Evolutionary conservation across 2,888 invertebrate genomes (phyloP), one percentile per base, ranked within the genome.

Genomic region (Cryptops parisi): DNA sequence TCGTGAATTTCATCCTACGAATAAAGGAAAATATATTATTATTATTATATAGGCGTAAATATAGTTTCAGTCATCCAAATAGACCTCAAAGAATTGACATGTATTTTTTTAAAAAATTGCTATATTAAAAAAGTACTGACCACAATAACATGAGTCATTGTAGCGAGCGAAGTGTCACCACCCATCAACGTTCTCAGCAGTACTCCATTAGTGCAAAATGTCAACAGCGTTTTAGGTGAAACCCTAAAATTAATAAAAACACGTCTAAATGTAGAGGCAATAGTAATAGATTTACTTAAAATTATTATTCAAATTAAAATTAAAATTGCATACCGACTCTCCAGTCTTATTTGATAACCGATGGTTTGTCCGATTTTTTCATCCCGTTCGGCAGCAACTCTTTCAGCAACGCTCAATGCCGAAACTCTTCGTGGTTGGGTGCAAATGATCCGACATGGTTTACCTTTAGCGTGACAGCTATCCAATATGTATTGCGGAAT

Each of bases 401-500:
- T 74, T 64, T 90, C 88, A 0, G 93, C 84, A 0, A 93, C 84
- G 0, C 87, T 80, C 1, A 93, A 80, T 0, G 94, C 93, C 0
- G 93, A 86, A 52, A 97, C 79, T 61, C 94, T 75, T 45, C 94
- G 74, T 0, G 97, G 96, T 70, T 97, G 91, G 0, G 93, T 90
- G 65, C 91, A 91, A 65, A 96, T 79, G 58, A 98, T 83, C 51
- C 90, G 77, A 57, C 88, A 85, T 0, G 78, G 76, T 61, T 74
- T 75, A 54, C 76, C 60, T 67, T 74, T 61, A 65, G 72, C 62
- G 70, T 74, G 60, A 74, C 79, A 68, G 56, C 86, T 77, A 62
- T 94, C 89, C 58, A 97, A 70, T 59, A 97, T 79, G 63, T 84
- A 86, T 65, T 97, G 96, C 0, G 96, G 94, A 40, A 97, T 77